Conservation (phyloP, 1,140 invertebrate genomes). For the Gryllus bimaculatus region DNA sequence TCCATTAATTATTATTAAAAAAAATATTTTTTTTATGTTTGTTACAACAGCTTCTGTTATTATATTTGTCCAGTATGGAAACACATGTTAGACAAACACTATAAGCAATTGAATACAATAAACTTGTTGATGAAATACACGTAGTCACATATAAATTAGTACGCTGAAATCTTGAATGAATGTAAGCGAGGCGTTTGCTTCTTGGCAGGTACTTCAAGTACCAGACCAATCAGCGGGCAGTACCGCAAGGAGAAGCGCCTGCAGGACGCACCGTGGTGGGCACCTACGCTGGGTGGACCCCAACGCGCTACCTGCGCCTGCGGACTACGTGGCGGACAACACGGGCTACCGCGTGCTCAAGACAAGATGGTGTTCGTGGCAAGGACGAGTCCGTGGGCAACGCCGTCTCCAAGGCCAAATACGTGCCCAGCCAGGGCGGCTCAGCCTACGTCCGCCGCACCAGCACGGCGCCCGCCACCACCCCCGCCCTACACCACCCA, state of each 20-base stretch:
- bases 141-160: too few species aligned
- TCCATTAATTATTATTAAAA: too few species aligned
- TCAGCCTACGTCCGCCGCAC: slow-evolving; percentile 23
- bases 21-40: too few species aligned
- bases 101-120: too few species aligned
- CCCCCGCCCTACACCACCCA: slow-evolving; percentile 33
- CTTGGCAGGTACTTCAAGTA: slow-evolving; percentile 56
- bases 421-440: slow-evolving; percentile 52
- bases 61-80: too few species aligned
- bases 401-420: slow-evolving; percentile 59
- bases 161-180: neutral
- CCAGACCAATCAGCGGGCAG: slow-evolving; percentile 75
- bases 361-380: slow-evolving; percentile 72
- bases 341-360: slow-evolving; percentile 41
- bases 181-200: neutral
- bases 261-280: slow-evolving; percentile 40
- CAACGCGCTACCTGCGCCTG: slow-evolving; percentile 63
- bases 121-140: neutral
- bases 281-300: slow-evolving; percentile 73
- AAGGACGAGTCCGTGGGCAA: slow-evolving; percentile 54
- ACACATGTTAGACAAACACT: too few species aligned
- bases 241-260: slow-evolving; percentile 78
- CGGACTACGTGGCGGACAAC: slow-evolving; percentile 79
- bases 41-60: too few species aligned
- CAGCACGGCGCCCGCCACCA: slow-evolving; percentile 23